phyloP scores from a whole-genome alignment of 2,888 invertebrate species.

The Lycophotia porphyrea region DNA sequence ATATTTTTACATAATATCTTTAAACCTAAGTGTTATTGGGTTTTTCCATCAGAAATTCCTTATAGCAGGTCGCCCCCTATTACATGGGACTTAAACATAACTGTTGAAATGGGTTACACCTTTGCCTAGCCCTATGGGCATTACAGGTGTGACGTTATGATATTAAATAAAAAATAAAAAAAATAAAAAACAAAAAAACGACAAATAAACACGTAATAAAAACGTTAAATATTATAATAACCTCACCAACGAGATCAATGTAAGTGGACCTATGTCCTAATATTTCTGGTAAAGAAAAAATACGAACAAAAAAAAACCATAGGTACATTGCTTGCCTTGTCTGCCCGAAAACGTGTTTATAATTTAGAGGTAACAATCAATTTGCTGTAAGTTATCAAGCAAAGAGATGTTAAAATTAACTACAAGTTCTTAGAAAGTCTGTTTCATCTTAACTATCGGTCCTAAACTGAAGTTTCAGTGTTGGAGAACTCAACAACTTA shows the following conservation, averaged over 20 bases:
- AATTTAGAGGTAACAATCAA: not conserved
- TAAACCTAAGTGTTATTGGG: not conserved
- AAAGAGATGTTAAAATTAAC: conserved; percentile 13
- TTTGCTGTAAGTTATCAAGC: not conserved
- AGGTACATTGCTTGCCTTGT: not conserved
- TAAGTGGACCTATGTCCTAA: too few species aligned
- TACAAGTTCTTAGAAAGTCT: conserved; percentile 6
- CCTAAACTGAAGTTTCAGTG: conserved; percentile 10
- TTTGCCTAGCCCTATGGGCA: too few species aligned
- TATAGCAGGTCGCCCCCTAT: too few species aligned
- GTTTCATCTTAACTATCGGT: conserved; percentile 20
- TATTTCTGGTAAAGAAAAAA: not conserved
- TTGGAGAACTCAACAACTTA: conserved; percentile 17
- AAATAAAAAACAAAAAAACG: too few species aligned
- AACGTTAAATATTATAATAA: too few species aligned
- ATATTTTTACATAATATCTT: too few species aligned
- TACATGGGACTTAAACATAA: too few species aligned
- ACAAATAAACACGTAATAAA: too few species aligned
- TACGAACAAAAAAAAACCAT: not conserved
- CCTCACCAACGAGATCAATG: not conserved
- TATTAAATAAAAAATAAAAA: too few species aligned
- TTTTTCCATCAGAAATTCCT: not conserved
- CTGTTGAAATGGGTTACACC: too few species aligned
- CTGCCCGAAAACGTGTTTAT: not conserved
- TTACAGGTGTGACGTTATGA: too few species aligned